Evolutionary conservation across 2,797 vertebrate species (phyloP).

Genomic region (Protosalanx chinensis): DNA sequence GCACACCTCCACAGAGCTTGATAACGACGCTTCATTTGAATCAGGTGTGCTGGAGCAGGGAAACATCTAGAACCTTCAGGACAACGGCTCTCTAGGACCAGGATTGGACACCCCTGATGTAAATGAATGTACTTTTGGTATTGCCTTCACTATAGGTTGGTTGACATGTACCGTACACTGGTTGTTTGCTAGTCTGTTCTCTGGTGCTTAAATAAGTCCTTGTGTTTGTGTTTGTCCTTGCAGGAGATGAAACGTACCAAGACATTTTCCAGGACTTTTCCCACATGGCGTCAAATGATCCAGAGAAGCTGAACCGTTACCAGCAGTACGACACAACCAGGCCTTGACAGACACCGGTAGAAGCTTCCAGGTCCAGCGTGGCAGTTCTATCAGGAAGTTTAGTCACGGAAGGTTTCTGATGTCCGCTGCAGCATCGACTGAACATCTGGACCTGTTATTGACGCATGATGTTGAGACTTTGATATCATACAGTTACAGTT

Average conservation of each 20-base stretch:
- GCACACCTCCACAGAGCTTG: too few species aligned
- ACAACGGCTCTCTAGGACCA: too few species aligned
- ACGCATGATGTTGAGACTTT: not conserved
- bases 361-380: not conserved
- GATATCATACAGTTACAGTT: not conserved
- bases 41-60: too few species aligned
- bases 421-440: too few species aligned
- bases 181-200: not conserved
- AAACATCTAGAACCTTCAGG: too few species aligned
- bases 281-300: conserved; percentile 96
- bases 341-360: conserved; percentile 60
- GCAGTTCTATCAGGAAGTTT: not conserved
- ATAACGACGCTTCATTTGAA: too few species aligned
- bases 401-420: not conserved
- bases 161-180: not conserved
- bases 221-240: conserved; percentile 23
- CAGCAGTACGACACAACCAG: conserved; percentile 78
- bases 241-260: conserved; percentile 97
- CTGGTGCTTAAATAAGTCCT: not conserved
- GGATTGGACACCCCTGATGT: too few species aligned
- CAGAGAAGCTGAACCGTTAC: conserved; percentile 94
- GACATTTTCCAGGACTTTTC: conserved; percentile 99
- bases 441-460: not conserved
- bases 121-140: too few species aligned
- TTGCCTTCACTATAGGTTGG: not conserved